Percentiles rank a stretch among this genome's conserved stretches.
Evolutionary conservation across 35 echinoderm and acorn worm species (phyloP).

Genomic region (Strongylocentrotus purpuratus): DNA sequence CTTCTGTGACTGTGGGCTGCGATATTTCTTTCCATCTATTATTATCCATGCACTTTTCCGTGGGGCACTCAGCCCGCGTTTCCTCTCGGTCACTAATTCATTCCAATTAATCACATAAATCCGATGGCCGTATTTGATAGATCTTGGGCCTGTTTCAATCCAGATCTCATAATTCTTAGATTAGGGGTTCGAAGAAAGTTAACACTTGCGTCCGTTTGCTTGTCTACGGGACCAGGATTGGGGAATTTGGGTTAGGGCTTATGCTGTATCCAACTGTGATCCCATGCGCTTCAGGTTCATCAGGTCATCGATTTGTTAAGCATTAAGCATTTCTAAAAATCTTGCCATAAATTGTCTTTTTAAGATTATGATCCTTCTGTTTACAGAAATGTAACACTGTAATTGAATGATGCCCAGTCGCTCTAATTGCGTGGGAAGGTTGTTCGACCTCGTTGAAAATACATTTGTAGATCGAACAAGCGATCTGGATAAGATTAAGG

Average conservation of each 20-base stretch:
- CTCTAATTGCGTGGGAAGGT: neutral
- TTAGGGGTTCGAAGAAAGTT: constrained; percentile 17
- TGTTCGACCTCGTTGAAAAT: neutral
- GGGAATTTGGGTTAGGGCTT: neutral
- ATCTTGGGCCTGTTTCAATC: neutral
- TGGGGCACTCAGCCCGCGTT: neutral
- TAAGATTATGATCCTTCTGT: neutral
- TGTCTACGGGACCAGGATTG: neutral
- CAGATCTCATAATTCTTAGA: constrained; percentile 11
- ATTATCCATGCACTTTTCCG: neutral
- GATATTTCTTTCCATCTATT: neutral
- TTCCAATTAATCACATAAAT: neutral
- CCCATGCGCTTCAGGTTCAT: neutral
- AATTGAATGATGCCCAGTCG: neutral
- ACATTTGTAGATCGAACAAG: neutral
- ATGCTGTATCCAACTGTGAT: neutral
- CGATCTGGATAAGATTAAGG: neutral
- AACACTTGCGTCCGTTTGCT: neutral
- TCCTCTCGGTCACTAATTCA: neutral
- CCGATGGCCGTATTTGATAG: neutral
- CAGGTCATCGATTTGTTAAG: neutral
- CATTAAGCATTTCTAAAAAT: neutral
- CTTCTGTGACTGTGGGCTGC: neutral
- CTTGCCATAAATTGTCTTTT: neutral
- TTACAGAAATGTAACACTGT: neutral